Evolutionary conservation across 2,797 vertebrate genomes (phyloP).

Genomic region (Paguma larvata): DNA sequence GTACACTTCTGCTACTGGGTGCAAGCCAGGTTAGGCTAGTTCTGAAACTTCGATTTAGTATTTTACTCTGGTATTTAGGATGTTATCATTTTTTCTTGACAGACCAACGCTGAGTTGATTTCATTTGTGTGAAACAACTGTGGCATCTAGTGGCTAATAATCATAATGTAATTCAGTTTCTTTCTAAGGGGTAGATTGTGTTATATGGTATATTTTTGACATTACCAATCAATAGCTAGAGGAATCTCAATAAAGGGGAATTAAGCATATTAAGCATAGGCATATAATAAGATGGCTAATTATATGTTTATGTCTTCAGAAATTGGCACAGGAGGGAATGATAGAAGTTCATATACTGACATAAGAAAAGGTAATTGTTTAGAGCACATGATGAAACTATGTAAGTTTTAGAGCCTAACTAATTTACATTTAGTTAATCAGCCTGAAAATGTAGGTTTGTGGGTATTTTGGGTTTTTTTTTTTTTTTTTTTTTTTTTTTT

Average conservation of each 20-base stretch:
- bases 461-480: background rate
- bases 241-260: background rate
- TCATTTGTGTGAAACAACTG: slow-evolving; percentile 78
- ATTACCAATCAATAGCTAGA: background rate
- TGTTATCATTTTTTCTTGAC: slow-evolving; percentile 21
- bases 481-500: slow-evolving; percentile 36
- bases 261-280: background rate
- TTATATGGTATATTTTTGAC: slow-evolving; percentile 16
- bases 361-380: slow-evolving; percentile 29
- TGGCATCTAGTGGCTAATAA: slow-evolving; percentile 84
- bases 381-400: background rate
- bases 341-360: background rate
- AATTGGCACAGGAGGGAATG: background rate
- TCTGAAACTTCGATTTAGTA: background rate
- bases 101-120: background rate
- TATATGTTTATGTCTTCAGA: slow-evolving; percentile 39
- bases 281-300: background rate
- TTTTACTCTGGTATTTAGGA: slow-evolving; percentile 16
- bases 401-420: background rate
- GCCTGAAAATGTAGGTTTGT: background rate
- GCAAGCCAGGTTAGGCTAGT: background rate
- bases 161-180: background rate
- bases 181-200: background rate
- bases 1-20: background rate
- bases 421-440: slow-evolving; percentile 9